Base-by-base conservation (phyloP, 2,888 invertebrate genomes). In the Cerceris ruficornis region DNA sequence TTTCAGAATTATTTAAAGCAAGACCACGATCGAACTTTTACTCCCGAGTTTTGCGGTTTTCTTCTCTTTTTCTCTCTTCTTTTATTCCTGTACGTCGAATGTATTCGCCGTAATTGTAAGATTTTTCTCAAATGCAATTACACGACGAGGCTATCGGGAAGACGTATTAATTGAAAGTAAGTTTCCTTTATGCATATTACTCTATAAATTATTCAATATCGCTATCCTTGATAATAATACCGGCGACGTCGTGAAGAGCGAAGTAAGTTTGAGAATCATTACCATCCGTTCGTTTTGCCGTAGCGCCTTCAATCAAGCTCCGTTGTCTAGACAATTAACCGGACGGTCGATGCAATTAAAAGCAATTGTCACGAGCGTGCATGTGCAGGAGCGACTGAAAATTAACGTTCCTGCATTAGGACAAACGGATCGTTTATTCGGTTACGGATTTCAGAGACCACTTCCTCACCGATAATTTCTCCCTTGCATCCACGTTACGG, bases 311-410 rank as follows among this genome's bases (percentile, higher is more conserved):
- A 80, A 80, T 80, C 79, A 80, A 80, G 79, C 79, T 69, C 79
- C 79, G 79, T 80, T 80, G 79, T 65, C 83, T 83, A 70, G 70
- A 71, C 85, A 82, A 83, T 83, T 83, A 83, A 83, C 85, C 72
- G 72, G 75, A 67, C 82, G 79, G 85, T 73, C 82, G 83, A 82
- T 82, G 85, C 83, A 85, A 83, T 83, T 83, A 85, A 83, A 85
- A 79, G 83, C 83, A 85, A 83, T 83, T 85, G 85, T 85, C 75
- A 77, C 78, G 68, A 59, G 62, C 54, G 65, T 58, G 59, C 71
- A 41, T 69, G 58, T 55, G 73, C 41, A 66, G 69, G 41, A 15
- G 68, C 52, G 54, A 70, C 68, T 66, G 75, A 75, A 79, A 78
- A 82, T 82, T 83, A 85, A 78, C 82, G 85, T 65, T 68, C 62